A percentile compares a stretch with the other conserved stretches of the same genome.
phyloP scores from a whole-genome alignment of 2,797 vertebrate species.

The Pempheris klunzingeri region DNA sequence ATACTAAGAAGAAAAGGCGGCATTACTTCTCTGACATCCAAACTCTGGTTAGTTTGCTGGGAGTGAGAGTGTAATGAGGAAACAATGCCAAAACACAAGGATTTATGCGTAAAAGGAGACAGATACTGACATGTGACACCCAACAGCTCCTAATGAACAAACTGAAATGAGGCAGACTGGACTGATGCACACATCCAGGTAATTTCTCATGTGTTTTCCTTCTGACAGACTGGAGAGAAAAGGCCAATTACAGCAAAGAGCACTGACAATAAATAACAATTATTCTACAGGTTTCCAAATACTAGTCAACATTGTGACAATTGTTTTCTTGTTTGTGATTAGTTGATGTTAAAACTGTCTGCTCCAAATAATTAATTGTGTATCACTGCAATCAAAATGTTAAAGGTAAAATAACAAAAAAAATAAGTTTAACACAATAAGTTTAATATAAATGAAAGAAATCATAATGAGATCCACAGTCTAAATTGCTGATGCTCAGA shows the following conservation, averaged over 20 bases:
- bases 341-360: not conserved
- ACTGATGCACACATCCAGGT: slow-evolving; percentile 47
- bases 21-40: slow-evolving; percentile 30
- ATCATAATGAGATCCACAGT: not conserved
- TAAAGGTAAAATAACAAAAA: not conserved
- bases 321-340: slow-evolving; percentile 10
- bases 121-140: slow-evolving; percentile 55
- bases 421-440: not conserved
- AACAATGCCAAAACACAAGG: slow-evolving; percentile 32
- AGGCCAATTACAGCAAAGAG: slow-evolving; percentile 47
- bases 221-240: slow-evolving; percentile 18
- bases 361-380: not conserved
- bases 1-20: not conserved
- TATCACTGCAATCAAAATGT: not conserved
- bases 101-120: slow-evolving; percentile 49
- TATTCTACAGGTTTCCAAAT: slow-evolving; percentile 3
- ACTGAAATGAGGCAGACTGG: slow-evolving; percentile 31
- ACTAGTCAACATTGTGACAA: slow-evolving; percentile 15
- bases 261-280: slow-evolving; percentile 19
- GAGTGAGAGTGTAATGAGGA: slow-evolving; percentile 54
- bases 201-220: slow-evolving; percentile 44
- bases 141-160: slow-evolving; percentile 68
- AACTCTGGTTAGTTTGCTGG: slow-evolving; percentile 49
- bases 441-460: not conserved
- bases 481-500: not conserved